Evolutionary conservation across 2,888 invertebrate genomes (phyloP).

Genomic region (Pseudoips prasinana): DNA sequence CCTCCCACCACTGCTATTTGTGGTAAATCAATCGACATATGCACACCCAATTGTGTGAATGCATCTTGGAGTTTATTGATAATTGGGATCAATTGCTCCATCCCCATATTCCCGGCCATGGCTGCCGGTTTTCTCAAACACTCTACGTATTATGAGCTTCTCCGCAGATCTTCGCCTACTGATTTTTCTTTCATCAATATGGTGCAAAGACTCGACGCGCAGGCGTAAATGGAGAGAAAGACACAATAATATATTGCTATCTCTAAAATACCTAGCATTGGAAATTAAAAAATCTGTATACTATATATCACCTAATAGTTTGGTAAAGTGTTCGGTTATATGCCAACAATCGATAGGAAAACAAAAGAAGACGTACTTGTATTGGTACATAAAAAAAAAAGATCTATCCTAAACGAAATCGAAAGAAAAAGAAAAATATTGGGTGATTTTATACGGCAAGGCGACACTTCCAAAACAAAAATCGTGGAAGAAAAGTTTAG

Average conservation of each 20-base stretch:
- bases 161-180: slow-evolving; percentile 73
- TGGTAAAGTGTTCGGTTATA: no score
- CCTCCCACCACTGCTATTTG: slow-evolving; percentile 99
- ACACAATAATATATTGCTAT: slow-evolving; percentile 11
- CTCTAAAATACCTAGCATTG: no score
- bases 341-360: no score
- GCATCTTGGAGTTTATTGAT: slow-evolving; percentile 99
- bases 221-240: slow-evolving; percentile 56
- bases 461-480: no score
- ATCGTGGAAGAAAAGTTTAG: no score
- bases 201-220: slow-evolving; percentile 53
- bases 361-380: no score
- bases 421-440: no score
- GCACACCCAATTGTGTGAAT: slow-evolving; percentile 98
- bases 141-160: slow-evolving; percentile 70
- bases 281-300: no score
- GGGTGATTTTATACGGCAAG: no score
- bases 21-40: slow-evolving; percentile 98
- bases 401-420: no score
- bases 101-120: slow-evolving; percentile 89
- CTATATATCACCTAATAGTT: no score
- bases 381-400: no score
- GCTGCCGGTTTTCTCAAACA: slow-evolving; percentile 71
- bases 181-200: slow-evolving; percentile 78
- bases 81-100: slow-evolving; percentile 99